Conservation (phyloP, 2,113 vertebrate genomes). For the Chroicocephalus ridibundus region DNA sequence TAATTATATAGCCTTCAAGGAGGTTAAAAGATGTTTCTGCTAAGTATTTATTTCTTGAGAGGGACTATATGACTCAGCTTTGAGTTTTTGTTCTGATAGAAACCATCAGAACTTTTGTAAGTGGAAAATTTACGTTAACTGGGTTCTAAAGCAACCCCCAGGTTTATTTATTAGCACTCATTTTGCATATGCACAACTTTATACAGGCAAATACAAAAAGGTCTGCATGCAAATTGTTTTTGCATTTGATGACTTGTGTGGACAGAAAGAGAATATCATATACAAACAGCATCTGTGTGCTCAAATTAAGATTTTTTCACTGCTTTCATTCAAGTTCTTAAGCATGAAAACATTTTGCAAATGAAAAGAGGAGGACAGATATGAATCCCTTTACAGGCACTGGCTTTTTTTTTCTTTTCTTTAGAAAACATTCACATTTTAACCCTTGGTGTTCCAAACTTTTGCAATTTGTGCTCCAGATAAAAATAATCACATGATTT, state of each 20-base stretch:
- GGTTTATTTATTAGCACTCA: neutral
- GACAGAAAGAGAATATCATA: neutral
- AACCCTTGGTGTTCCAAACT: neutral
- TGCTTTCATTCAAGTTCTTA: conserved; percentile 19
- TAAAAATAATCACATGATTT: neutral
- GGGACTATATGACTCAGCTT: neutral
- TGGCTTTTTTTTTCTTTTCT: neutral
- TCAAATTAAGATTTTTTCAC: conserved; percentile 21
- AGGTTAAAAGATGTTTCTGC: neutral
- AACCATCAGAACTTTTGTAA: neutral
- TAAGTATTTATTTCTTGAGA: neutral
- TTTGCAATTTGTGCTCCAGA: neutral
- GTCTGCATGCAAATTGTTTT: neutral
- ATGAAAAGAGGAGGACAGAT: neutral
- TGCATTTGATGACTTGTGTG: conserved; percentile 17
- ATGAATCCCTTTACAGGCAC: neutral
- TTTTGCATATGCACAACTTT: neutral
- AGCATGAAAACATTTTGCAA: conserved; percentile 7
- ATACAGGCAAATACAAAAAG: neutral
- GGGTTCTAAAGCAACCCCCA: neutral
- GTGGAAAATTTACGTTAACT: neutral
- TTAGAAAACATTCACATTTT: neutral
- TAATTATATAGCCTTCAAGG: neutral
- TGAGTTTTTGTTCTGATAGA: neutral
- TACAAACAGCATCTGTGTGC: conserved; percentile 17